These are phyloP conservation scores for Drosophila longiperda DNA, from an alignment of 2,888 invertebrate species.

Conservation along the genomic window DNA sequence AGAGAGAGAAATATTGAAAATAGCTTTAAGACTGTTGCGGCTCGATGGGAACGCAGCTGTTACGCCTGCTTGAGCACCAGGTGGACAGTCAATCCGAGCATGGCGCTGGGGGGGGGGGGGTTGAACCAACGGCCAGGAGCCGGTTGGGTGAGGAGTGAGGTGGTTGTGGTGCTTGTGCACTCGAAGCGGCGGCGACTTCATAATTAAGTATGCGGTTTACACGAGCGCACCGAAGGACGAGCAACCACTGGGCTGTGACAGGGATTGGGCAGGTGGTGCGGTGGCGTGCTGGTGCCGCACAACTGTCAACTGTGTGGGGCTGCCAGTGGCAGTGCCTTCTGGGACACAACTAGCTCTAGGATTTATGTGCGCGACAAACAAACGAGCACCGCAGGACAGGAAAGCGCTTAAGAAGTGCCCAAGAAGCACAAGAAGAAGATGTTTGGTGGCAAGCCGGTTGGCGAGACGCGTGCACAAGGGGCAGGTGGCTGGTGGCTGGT, in stretches of 20 bases:
- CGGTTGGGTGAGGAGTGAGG: background rate
- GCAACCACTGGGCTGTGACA: constrained; percentile 60
- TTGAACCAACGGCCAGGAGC: background rate
- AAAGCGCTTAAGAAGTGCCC: constrained; percentile 78
- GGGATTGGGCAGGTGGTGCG: constrained; percentile 41
- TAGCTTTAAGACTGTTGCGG: constrained; percentile 68
- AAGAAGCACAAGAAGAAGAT: constrained; percentile 10
- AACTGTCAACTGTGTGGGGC: constrained; percentile 73
- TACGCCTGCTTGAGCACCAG: constrained; percentile 43
- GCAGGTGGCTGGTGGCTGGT: background rate
- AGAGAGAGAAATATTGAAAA: constrained; percentile 68
- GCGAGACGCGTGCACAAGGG: background rate
- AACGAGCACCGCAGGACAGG: constrained; percentile 84
- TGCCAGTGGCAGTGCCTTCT: constrained; percentile 81
- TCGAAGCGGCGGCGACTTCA: constrained; percentile 60
- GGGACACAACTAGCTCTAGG: constrained; percentile 81
- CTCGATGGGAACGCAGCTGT: constrained; percentile 62
- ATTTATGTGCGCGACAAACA: constrained; percentile 83
- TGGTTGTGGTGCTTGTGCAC: constrained; percentile 4
- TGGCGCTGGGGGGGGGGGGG: background rate
- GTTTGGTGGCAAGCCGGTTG: background rate
- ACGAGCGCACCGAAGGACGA: constrained; percentile 41
- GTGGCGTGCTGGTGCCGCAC: constrained; percentile 26
- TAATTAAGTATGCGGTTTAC: constrained; percentile 80
- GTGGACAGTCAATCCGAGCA: constrained; percentile 25